Percentiles rank a stretch among this genome's conserved stretches.
These are phyloP conservation scores for Hyaena hyaena DNA, from an alignment of 2,113 vertebrate species.

Conservation along the genomic window DNA sequence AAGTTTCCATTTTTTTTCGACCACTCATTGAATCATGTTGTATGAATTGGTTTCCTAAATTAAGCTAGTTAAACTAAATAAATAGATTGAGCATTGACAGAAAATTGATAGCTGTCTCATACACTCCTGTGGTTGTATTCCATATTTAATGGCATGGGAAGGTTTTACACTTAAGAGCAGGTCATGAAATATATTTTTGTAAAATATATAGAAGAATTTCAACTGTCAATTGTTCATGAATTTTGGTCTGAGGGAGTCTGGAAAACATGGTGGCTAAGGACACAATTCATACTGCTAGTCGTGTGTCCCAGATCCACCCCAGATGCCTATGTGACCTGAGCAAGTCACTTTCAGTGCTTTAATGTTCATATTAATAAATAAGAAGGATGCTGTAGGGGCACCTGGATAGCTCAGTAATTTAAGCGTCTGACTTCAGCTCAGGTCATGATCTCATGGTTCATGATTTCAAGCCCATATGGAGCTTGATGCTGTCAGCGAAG, in stretches of 20 bases:
- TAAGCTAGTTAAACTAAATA: not conserved
- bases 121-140: not conserved
- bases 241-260: not conserved
- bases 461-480: too few species aligned
- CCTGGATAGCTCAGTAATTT: too few species aligned
- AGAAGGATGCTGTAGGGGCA: too few species aligned
- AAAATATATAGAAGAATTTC: not conserved
- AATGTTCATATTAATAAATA: not conserved
- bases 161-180: not conserved
- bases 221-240: not conserved
- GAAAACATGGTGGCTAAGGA: not conserved
- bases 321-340: not conserved
- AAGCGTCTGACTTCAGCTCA: too few species aligned
- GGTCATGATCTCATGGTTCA: too few species aligned
- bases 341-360: not conserved
- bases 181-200: not conserved
- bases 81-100: not conserved
- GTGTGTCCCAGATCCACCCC: not conserved
- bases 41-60: slow-evolving; percentile 9
- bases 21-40: not conserved
- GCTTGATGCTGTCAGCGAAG: too few species aligned
- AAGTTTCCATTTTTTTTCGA: not conserved
- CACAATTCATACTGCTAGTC: accelerated
- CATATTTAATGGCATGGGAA: not conserved
- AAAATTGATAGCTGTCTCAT: not conserved